A percentile compares a stretch with the other conserved stretches of the same genome.
phyloP scores from a whole-genome alignment of 2,888 invertebrate species.

The Cremastinae sp. region DNA sequence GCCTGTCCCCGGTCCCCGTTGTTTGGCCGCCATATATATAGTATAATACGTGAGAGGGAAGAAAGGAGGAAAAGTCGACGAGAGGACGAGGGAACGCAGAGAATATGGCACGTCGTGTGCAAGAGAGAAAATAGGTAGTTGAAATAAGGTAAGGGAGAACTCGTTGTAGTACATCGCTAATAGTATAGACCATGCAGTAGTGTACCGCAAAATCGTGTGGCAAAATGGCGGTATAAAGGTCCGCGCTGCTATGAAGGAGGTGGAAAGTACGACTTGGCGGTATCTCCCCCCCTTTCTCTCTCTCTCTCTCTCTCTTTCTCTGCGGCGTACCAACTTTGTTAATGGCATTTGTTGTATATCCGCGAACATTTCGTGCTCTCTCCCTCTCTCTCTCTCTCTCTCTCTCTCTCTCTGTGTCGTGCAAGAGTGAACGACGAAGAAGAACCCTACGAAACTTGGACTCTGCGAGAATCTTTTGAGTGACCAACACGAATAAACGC shows the following conservation, averaged over 20 bases:
- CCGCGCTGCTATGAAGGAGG: background rate
- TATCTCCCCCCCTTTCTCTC: conserved; percentile 29
- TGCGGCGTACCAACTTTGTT: conserved; percentile 64
- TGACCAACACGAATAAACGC: conserved; percentile 58
- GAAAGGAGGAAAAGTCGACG: conserved; percentile 33
- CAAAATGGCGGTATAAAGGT: conserved; percentile 47
- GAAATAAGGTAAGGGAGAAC: conserved; percentile 20
- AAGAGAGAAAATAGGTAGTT: conserved; percentile 41
- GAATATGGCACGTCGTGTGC: conserved; percentile 30
- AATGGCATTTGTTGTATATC: conserved; percentile 71
- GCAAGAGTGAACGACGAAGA: background rate
- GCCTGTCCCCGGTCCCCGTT: background rate
- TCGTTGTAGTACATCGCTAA: conserved; percentile 54
- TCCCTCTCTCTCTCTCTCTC: no score
- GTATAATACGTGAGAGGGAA: conserved; percentile 18
- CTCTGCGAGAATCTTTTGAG: conserved; percentile 58
- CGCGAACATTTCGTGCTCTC: conserved; percentile 56
- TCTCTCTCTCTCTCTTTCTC: conserved; percentile 15
- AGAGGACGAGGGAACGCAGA: conserved; percentile 11
- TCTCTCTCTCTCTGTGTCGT: conserved; percentile 6
- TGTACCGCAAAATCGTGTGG: conserved; percentile 54
- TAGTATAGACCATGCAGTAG: conserved; percentile 52
- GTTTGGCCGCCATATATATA: conserved; percentile 10
- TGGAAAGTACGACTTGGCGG: background rate
- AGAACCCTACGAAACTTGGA: conserved; percentile 1